These are phyloP conservation scores for Lichenostomus cassidix DNA, from an alignment of 2,113 vertebrate genomes.

Conservation along the genomic window DNA sequence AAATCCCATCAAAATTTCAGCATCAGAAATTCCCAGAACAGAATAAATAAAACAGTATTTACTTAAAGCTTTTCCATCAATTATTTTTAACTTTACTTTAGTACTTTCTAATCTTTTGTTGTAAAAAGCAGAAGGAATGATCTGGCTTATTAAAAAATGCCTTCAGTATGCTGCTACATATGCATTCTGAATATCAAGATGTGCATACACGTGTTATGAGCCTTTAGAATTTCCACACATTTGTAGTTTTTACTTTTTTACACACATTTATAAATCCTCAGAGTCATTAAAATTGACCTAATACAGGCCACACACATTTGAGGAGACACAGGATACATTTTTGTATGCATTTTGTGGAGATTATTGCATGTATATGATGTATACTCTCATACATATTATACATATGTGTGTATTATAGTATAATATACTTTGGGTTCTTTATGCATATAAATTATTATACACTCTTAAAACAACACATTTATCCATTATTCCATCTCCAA, in stretches of 20 bases:
- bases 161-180: neutral
- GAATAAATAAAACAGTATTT: neutral
- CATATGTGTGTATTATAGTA: accelerated
- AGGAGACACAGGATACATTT: neutral
- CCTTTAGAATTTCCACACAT: neutral
- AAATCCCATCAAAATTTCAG: constrained; percentile 1
- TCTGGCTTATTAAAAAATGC: constrained; percentile 6
- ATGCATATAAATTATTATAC: neutral
- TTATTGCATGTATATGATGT: neutral
- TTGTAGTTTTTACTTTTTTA: neutral
- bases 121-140: constrained; percentile 14
- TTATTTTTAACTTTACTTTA: neutral
- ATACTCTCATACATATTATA: neutral
- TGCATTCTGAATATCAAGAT: neutral
- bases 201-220: neutral
- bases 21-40: neutral
- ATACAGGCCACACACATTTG: neutral
- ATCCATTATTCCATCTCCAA: neutral
- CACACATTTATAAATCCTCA: neutral
- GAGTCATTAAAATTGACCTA: neutral
- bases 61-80: neutral
- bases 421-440: neutral
- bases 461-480: neutral
- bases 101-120: neutral
- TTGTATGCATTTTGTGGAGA: neutral